A percentile compares a stretch with the other conserved stretches of the same genome.
phyloP scores from a whole-genome alignment of 2,888 invertebrate genomes.

The Lissonota sp. region DNA sequence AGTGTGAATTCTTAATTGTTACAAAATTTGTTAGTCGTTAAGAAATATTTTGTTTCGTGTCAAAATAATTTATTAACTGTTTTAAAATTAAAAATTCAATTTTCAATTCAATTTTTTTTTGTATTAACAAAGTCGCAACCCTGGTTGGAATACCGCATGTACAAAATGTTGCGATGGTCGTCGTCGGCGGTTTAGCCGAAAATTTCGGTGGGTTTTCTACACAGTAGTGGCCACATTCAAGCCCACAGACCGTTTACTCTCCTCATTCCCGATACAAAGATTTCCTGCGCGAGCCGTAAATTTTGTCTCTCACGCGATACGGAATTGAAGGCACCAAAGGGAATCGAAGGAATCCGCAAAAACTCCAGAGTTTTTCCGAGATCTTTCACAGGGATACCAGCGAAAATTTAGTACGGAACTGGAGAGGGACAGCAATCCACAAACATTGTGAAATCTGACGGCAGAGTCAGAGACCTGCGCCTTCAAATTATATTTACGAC shows the following conservation, averaged over 20 bases:
- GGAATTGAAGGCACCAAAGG: conserved; percentile 10
- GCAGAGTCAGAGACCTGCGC: conserved; percentile 29
- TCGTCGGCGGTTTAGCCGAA: conserved; percentile 63
- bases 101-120: no score
- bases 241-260: conserved; percentile 71
- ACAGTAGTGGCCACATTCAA: conserved; percentile 72
- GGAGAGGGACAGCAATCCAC: not conserved
- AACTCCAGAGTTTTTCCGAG: no score
- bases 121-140: no score
- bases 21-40: no score
- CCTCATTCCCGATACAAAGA: conserved; percentile 7
- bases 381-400: no score
- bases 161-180: conserved; percentile 32
- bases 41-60: no score
- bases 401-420: not conserved
- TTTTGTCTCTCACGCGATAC: conserved; percentile 64
- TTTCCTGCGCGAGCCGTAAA: conserved; percentile 72
- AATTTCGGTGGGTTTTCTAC: conserved; percentile 28
- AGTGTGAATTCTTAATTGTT: no score
- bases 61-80: no score
- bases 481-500: conserved; percentile 54
- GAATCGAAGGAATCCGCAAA: not conserved
- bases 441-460: not conserved
- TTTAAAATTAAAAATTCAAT: no score
- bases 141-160: conserved; percentile 53